Conservation (phyloP, 2,113 vertebrate genomes). For the Microtus ochrogaster region DNA sequence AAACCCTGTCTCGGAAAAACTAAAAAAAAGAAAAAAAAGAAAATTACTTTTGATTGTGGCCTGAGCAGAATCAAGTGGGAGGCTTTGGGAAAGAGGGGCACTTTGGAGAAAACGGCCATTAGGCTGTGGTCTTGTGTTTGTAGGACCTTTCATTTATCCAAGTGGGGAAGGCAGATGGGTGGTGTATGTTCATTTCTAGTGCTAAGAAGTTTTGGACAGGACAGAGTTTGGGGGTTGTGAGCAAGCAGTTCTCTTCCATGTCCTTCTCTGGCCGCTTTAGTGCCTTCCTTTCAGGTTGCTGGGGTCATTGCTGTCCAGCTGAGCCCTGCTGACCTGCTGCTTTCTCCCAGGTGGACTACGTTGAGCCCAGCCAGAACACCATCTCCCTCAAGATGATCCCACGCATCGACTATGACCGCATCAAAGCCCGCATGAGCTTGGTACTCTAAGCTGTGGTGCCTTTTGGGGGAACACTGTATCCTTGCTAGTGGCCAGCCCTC, state of each 20-base stretch:
- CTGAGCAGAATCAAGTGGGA: background rate
- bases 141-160: background rate
- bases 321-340: background rate
- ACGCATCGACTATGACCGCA: constrained; percentile 95
- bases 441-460: constrained; percentile 75
- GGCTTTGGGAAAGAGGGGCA: background rate
- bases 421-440: constrained; percentile 97
- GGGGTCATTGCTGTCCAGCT: background rate
- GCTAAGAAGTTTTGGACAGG: background rate
- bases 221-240: background rate
- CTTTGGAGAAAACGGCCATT: background rate
- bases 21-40: too few species aligned
- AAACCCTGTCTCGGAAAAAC: too few species aligned
- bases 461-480: rapidly evolving
- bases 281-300: background rate
- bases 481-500: background rate
- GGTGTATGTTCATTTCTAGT: background rate
- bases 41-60: background rate
- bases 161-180: too few species aligned
- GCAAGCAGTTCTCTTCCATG: background rate
- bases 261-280: background rate
- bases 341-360: constrained; percentile 92
- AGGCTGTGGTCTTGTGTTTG: background rate
- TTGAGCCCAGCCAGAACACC: constrained; percentile 97
- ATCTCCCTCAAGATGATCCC: constrained; percentile 99